phyloP scores from a whole-genome alignment of 2,113 vertebrate species.

The Psilopogon haemacephalus region DNA sequence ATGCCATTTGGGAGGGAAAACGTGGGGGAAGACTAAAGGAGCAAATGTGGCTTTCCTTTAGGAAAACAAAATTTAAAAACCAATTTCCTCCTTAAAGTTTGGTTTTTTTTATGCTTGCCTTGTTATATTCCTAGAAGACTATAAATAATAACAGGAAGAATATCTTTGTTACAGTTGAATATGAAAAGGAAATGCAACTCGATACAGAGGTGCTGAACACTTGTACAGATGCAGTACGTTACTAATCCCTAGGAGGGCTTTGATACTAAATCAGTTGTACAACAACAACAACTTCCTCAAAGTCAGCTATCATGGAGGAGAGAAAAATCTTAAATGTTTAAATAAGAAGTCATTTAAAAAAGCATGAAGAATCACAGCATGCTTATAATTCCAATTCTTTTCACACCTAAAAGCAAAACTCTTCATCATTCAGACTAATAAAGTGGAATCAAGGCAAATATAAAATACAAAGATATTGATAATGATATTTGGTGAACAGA shows the following conservation, averaged over 20 bases:
- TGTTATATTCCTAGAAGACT: background rate
- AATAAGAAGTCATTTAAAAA: background rate
- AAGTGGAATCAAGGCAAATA: conserved; percentile 8
- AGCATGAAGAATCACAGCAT: background rate
- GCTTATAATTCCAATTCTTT: background rate
- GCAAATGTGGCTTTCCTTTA: background rate
- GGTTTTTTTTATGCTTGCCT: background rate
- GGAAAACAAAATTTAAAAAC: background rate
- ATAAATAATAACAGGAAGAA: background rate
- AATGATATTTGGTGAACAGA: conserved; percentile 25
- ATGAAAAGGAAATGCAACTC: background rate
- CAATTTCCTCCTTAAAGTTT: too few relatives aligned
- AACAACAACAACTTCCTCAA: background rate
- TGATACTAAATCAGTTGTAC: background rate
- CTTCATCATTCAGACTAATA: background rate
- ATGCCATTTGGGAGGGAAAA: background rate
- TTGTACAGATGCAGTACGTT: background rate
- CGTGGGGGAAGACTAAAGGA: background rate
- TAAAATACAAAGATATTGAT: background rate
- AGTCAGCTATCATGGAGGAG: background rate
- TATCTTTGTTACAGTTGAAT: background rate
- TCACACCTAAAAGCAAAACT: background rate
- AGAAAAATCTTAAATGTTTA: background rate
- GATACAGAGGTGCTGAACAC: background rate
- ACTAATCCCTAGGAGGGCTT: background rate